Conservation (phyloP, 2,113 vertebrate species). For the Tragelaphus scriptus region DNA sequence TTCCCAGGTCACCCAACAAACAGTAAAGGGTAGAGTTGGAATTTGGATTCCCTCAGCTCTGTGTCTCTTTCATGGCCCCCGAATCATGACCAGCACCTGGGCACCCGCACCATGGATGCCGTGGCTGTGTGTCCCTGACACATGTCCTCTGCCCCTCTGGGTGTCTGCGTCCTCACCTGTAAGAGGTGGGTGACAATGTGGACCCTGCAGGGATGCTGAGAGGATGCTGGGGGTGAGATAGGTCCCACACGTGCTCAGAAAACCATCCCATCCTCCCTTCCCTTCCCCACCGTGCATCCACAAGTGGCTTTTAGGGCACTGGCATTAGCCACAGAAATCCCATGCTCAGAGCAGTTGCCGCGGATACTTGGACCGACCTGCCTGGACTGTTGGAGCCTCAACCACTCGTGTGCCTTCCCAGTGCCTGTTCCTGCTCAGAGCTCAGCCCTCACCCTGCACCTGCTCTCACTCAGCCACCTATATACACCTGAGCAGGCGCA, state of each 20-base stretch:
- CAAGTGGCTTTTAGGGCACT: background rate
- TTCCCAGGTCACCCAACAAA: too few species aligned
- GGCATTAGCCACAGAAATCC: background rate
- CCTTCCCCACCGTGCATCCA: accelerated
- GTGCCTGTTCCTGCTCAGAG: too few species aligned
- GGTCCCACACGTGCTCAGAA: background rate
- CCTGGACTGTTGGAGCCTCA: background rate
- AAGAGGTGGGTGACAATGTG: too few species aligned
- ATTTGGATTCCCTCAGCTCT: background rate
- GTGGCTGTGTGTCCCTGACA: background rate
- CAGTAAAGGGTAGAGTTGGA: too few species aligned
- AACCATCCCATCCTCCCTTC: background rate
- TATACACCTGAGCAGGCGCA: background rate
- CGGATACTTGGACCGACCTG: background rate
- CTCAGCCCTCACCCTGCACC: background rate
- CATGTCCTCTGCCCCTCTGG: background rate
- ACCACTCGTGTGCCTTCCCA: background rate
- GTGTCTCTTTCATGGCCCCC: background rate
- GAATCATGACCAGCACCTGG: background rate
- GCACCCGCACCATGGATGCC: background rate
- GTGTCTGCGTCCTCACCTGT: background rate
- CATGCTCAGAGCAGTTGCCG: background rate
- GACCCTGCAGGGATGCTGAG: background rate
- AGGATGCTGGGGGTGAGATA: background rate
- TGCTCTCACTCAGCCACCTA: accelerated